Base-by-base conservation (phyloP, 2,888 invertebrate species). In the Yponomeuta plumbellus region DNA sequence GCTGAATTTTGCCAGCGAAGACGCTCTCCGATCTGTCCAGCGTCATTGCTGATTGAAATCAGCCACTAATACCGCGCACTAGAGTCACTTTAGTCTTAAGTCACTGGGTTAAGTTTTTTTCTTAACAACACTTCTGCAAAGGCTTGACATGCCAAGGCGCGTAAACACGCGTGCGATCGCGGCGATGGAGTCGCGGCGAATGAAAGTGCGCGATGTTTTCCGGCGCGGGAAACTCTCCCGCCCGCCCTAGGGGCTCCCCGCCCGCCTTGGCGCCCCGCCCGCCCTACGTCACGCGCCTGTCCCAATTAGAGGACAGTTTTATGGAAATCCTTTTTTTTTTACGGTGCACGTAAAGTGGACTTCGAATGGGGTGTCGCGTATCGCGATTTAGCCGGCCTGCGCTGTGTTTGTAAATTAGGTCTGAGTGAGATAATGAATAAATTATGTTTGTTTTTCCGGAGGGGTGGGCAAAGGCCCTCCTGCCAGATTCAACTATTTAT, bases 1-100 rank as follows among this genome's bases (percentile, higher is more conserved):
- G 88, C 77, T 90, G 90, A 70, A 91, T 90, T 76, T 90, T 90
- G 70, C 84, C 88, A 71, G 86, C 82, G 70, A 90, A 86, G 56
- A 68, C 61, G 81, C 84, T 87, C 69, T 90, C 89, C 75, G 83
- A 84, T 74, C 85, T 80, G 80, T 91, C 91, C 81, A 91, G 81
- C 75, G 91, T 91, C 91, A 91, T 91, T 70, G 76, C 86, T 81
- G 85, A 81, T 34, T 34, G 11, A 72, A 68, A 67, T 77, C 77
- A 76, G 44, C 23, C 44, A 52, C 44, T 13, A 52, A 17, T 13
- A 52, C 44, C 17, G 44, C 44, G 44, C 64, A 64, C 64, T 64
- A 17, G 40, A 64, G 64, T 44, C 64, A 21, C 26, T 20, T 10
- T 26, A 44, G 21, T 64, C n/a, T 11, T 52, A 52, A 52, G 44